Base-by-base conservation (phyloP, 2,113 vertebrate species). In the Alligator mississippiensis region DNA sequence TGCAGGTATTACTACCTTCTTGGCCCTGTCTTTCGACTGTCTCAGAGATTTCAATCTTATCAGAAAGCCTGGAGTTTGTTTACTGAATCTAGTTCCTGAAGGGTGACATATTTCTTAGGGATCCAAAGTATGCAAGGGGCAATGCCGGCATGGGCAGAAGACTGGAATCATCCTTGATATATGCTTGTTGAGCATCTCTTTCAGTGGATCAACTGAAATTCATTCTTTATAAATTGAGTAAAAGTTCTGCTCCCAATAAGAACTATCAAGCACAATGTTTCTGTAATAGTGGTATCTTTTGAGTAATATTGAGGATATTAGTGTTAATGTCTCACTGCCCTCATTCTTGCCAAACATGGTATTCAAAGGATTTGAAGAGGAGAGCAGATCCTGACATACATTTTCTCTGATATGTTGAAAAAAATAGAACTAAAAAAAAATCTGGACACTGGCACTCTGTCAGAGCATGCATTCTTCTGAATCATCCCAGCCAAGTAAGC, bases 191-290 rank as follows among this genome's bases (percentile, higher is more conserved):
- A 22, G 77, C 21, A 21, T 15, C 28, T 61, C 15, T 25, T 79
- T 38, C 22, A 60, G 28, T 60, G 17, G 57, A 0, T 79, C 6
- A 15, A n/a, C 60, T 28, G 4, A 4, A 0, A 66, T 27, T 61
- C 15, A 21, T 9, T 11, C 77, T 17, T 15, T 70, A 34, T 70
- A 47, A 70, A 70, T 30, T 2, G 28, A n/a, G 2, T 77, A 15
- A 8, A 2, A 80, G 58, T 79, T 17, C 47, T 80, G n/a, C 2
- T 27, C 21, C 28, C 15, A 18, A 21, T 7, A 25, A 25, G 68
- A 76, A 21, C 2, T 25, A 28, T 1, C 25, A 2, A 3, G 22
- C 9, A 60, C 13, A 22, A 34, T 63, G 18, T 76, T 59, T 34
- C 30, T 24, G 3, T 34, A 11, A 70, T 70, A 47, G 47, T 6